These are phyloP conservation scores for Chrysomela aeneicollis DNA, from an alignment of 2,888 invertebrate genomes.

Conservation along the genomic window DNA sequence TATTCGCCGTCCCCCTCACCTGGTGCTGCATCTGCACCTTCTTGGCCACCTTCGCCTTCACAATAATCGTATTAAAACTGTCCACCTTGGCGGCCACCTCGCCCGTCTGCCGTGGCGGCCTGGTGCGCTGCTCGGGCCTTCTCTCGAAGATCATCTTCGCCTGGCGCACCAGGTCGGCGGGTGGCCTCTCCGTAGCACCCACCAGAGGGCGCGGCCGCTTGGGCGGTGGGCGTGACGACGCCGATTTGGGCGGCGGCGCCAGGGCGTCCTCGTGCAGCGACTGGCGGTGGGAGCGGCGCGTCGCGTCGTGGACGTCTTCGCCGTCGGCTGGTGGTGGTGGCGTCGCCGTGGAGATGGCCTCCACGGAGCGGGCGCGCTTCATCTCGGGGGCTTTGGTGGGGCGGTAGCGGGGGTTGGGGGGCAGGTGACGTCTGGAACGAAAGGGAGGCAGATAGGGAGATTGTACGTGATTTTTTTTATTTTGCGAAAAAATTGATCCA, in stretches of 20 bases:
- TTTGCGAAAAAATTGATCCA: too few relatives aligned
- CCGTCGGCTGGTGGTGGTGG: not conserved
- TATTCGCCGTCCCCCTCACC: conserved; percentile 50
- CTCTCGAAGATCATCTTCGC: conserved; percentile 86
- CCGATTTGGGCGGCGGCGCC: conserved; percentile 58
- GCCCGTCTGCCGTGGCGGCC: conserved; percentile 65
- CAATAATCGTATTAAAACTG: conserved; percentile 70
- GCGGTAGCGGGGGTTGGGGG: not conserved
- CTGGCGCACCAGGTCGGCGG: conserved; percentile 88
- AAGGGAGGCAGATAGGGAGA: too few relatives aligned
- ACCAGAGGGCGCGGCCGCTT: conserved; percentile 71
- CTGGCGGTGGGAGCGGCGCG: conserved; percentile 53
- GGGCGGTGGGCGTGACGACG: conserved; percentile 62
- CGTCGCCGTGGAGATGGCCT: conserved; percentile 70
- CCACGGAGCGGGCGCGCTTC: conserved; percentile 87
- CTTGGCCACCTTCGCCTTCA: conserved; percentile 59
- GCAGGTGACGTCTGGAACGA: not conserved
- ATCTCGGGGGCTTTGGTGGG: conserved; percentile 64
- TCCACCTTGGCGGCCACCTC: conserved; percentile 73
- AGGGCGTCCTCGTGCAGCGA: conserved; percentile 64
- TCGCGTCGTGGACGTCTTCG: conserved; percentile 32
- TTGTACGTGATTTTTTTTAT: too few relatives aligned
- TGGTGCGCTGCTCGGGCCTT: conserved; percentile 65
- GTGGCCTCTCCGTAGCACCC: conserved; percentile 82
- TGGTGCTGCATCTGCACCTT: conserved; percentile 52